Evolutionary conservation across 1,140 invertebrate genomes (phyloP).

Genomic region (Drosophila pseudoananassae): DNA sequence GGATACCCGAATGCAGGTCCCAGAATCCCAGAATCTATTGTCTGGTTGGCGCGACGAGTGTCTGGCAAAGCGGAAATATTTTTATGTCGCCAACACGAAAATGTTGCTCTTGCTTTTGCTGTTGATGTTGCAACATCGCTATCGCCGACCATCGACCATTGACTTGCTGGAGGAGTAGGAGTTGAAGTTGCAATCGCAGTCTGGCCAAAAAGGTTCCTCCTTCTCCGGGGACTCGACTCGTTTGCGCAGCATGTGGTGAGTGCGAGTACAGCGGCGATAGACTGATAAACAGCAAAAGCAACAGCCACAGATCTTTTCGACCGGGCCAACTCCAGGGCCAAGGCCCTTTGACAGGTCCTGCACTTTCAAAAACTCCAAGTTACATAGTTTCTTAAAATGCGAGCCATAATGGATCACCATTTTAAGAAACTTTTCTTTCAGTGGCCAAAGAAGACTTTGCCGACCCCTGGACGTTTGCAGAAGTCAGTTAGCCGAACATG

Average conservation of each 20-base stretch:
- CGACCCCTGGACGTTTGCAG: slow-evolving; percentile 48
- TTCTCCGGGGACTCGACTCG: slow-evolving; percentile 26
- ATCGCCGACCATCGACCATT: slow-evolving; percentile 59
- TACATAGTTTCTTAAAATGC: not conserved
- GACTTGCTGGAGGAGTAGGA: not conserved
- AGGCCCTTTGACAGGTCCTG: slow-evolving; percentile 50
- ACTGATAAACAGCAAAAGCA: slow-evolving; percentile 71
- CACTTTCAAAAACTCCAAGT: slow-evolving; percentile 17
- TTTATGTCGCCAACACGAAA: slow-evolving; percentile 71
- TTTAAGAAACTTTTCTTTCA: not conserved
- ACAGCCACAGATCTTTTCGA: slow-evolving; percentile 35
- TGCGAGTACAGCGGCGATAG: slow-evolving; percentile 70
- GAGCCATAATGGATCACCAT: not conserved
- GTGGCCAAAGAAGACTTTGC: too few species aligned
- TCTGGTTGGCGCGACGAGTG: slow-evolving; percentile 44
- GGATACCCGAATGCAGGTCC: slow-evolving; percentile 33
- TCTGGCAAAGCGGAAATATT: slow-evolving; percentile 74
- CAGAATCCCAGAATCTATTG: slow-evolving; percentile 50
- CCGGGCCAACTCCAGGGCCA: slow-evolving; percentile 26
- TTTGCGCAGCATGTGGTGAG: slow-evolving; percentile 71
- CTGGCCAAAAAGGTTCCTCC: slow-evolving; percentile 35
- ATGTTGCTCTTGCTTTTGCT: slow-evolving; percentile 51
- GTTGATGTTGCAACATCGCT: slow-evolving; percentile 42
- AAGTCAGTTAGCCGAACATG: slow-evolving; percentile 79
- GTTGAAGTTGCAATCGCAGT: slow-evolving; percentile 2